Evolutionary conservation across 1,140 invertebrate species (phyloP), one percentile per base, ranked within the genome.

Genomic region (Charaxes varanes): DNA sequence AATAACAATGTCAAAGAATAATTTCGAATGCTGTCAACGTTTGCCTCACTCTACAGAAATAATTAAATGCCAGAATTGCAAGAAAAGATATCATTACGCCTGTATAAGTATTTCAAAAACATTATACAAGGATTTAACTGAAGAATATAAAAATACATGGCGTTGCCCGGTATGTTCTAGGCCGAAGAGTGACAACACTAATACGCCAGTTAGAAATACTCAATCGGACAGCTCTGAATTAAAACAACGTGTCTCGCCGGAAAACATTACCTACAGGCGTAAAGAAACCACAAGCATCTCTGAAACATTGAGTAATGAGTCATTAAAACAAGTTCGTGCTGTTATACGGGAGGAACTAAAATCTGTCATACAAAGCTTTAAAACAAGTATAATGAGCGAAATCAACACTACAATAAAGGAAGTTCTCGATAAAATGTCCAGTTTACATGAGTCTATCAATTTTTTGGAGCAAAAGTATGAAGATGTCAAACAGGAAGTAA

Each of bases 21-120:
- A 33, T 14, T 33, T 33, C 19, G 17, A 33, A 33, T 33, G 31
- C 19, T 33, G 31, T 33, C 19, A n/a, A 19, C 31, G 31, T 11
- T 10, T 19, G 10, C n/a, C 14, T n/a, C 13, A 30, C 16, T 30
- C 27, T 15, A n/a, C 14, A 30, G 27, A 30, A 30, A 30, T 30
- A 14, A 14, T 30, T 13, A 30, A 15, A 30, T 30, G 27, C 16
- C 27, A 30, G 14, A 30, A 8, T 13, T 30, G 12, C 16, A 11
- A 13, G 8, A 30, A 15, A 13, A 30, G 16, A 16, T 30, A 30
- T 30, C 24, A 26, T 26, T 30, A 30, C 14, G 7, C 14, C 8
- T 30, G 27, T 30, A 6, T 30, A 13, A 15, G 27, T 30, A 30
- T 14, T n/a, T 15, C 27, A 13, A 30, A 30, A 15, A 15, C 14